Percentiles rank a stretch among this genome's conserved stretches.
These are phyloP conservation scores for Donacobius atricapilla DNA, from an alignment of 2,113 vertebrate species.

Conservation along the genomic window DNA sequence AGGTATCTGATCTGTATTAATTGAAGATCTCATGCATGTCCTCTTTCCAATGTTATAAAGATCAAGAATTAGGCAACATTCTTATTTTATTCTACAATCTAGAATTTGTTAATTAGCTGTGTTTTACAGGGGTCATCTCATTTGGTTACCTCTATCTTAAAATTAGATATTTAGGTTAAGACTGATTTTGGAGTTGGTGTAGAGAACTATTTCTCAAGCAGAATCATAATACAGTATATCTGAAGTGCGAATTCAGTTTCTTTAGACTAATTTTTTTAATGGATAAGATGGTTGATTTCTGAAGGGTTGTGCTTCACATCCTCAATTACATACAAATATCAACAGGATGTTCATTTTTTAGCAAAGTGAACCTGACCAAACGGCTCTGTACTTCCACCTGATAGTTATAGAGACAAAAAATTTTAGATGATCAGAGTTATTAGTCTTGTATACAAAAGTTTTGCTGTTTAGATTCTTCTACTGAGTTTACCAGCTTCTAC, in stretches of 20 bases:
- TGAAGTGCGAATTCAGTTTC: background rate
- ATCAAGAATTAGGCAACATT: background rate
- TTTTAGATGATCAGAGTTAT: background rate
- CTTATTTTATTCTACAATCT: background rate
- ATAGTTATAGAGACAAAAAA: background rate
- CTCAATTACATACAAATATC: background rate
- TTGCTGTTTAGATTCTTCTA: background rate
- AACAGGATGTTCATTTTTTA: background rate
- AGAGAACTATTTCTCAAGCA: background rate
- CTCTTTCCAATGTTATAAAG: background rate
- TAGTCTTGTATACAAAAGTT: background rate
- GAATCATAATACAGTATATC: background rate
- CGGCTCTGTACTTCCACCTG: background rate
- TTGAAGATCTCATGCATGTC: background rate
- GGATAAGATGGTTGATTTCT: background rate
- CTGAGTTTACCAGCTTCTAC: background rate
- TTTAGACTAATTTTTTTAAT: background rate
- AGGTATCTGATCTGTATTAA: background rate
- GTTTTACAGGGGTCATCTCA: background rate
- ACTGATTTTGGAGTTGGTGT: background rate
- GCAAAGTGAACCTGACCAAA: background rate
- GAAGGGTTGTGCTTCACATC: background rate
- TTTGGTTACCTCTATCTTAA: background rate
- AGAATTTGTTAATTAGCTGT: background rate
- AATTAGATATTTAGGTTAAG: background rate